A percentile compares a stretch with the other conserved stretches of the same genome.
These are phyloP conservation scores for Nothocercus nigrocapillus DNA, from an alignment of 2,113 vertebrate species.

Conservation along the genomic window DNA sequence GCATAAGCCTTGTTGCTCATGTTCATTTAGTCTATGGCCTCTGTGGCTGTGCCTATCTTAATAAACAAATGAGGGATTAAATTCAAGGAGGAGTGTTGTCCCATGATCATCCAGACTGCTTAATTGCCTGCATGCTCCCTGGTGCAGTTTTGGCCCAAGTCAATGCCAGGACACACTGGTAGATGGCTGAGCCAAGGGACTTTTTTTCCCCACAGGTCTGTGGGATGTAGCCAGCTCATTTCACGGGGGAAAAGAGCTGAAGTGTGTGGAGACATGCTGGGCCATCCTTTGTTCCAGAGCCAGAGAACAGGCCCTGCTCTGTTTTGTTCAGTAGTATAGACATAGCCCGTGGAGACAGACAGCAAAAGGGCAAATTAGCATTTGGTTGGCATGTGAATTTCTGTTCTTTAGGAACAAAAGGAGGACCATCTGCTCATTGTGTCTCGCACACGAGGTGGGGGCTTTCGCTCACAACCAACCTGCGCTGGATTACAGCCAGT, in stretches of 20 bases:
- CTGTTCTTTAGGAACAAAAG: constrained; percentile 56
- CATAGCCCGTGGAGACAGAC: constrained; percentile 48
- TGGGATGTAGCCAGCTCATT: background rate
- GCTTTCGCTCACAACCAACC: background rate
- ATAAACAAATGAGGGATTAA: background rate
- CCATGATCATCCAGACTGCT: background rate
- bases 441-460: constrained; percentile 34
- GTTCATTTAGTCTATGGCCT: background rate
- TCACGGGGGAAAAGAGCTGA: background rate
- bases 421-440: constrained; percentile 63
- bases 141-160: background rate
- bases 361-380: constrained; percentile 72
- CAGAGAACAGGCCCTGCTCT: constrained; percentile 4
- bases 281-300: background rate
- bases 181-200: constrained; percentile 40
- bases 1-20: background rate
- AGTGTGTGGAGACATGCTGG: background rate
- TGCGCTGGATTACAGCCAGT: background rate
- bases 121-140: background rate
- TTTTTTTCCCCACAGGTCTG: background rate
- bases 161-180: background rate
- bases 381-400: constrained; percentile 45
- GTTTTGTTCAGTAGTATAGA: background rate
- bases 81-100: background rate
- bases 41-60: background rate